Conservation (phyloP, 2,888 invertebrate genomes). For the Gordius sp. region DNA sequence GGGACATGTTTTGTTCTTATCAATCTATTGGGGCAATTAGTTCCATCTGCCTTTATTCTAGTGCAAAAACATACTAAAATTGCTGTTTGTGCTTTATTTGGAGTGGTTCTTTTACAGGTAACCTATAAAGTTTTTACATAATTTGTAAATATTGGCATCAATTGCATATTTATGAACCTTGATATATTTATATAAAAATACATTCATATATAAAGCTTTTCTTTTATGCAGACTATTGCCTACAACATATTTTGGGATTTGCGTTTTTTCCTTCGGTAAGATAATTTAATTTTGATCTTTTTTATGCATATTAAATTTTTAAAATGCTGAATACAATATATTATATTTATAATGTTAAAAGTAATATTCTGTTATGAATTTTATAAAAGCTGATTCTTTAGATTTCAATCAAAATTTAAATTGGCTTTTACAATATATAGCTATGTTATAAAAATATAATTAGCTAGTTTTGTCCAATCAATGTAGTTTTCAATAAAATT, state of each 20-base stretch:
- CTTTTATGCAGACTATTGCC: slow-evolving; percentile 50
- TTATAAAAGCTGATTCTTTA: too few relatives aligned
- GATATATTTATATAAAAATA: slow-evolving; percentile 31
- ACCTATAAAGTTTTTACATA: neutral
- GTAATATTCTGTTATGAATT: too few relatives aligned
- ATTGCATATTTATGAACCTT: neutral
- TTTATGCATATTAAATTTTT: too few relatives aligned
- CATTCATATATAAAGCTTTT: slow-evolving; percentile 71
- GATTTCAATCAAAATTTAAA: too few relatives aligned
- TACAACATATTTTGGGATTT: slow-evolving; percentile 79
- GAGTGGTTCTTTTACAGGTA: slow-evolving; percentile 13
- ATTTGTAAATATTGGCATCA: neutral
- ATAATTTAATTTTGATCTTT: too few relatives aligned
- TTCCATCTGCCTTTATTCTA: slow-evolving; percentile 83
- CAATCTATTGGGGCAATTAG: slow-evolving; percentile 78
- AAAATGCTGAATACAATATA: too few relatives aligned
- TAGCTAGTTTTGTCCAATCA: too few relatives aligned
- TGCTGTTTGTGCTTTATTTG: slow-evolving; percentile 21
- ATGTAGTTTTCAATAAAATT: too few relatives aligned
- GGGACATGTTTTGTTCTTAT: slow-evolving; percentile 77
- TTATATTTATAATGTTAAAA: too few relatives aligned
- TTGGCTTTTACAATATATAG: too few relatives aligned
- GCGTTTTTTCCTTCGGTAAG: slow-evolving; percentile 55
- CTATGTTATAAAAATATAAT: too few relatives aligned
- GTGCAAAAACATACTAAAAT: slow-evolving; percentile 41